Percentiles rank a stretch among this genome's conserved stretches.
These are phyloP conservation scores for Andrena cerasifolii DNA, from an alignment of 1,140 invertebrate genomes.

Conservation along the genomic window DNA sequence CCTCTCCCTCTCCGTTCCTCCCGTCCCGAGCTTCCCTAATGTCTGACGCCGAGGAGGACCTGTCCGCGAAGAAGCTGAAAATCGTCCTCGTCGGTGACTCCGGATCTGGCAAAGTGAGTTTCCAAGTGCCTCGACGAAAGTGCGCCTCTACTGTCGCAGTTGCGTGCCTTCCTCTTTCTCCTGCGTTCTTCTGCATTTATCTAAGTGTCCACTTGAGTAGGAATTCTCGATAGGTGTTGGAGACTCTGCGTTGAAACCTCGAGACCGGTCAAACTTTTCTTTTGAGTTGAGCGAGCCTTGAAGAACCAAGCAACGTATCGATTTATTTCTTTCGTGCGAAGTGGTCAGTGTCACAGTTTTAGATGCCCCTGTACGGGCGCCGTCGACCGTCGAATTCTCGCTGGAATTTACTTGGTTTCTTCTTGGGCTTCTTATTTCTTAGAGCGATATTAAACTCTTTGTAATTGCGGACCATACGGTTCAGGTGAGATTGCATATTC, in stretches of 20 bases:
- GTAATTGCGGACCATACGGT: not conserved
- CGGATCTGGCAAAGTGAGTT: conserved; percentile 91
- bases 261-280: not conserved
- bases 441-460: not conserved
- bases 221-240: not conserved
- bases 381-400: not conserved
- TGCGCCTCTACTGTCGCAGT: not conserved
- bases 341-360: conserved; percentile 16
- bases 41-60: conserved; percentile 87
- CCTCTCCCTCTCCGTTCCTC: not conserved
- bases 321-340: conserved; percentile 25
- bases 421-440: not conserved
- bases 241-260: not conserved
- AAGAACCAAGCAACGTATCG: conserved; percentile 26
- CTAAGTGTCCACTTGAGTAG: not conserved
- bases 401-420: not conserved
- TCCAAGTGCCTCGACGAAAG: conserved; percentile 3
- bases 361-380: not conserved
- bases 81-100: conserved; percentile 92
- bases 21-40: conserved; percentile 73
- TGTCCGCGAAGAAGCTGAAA: conserved; percentile 88
- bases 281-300: conserved; percentile 13
- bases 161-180: not conserved
- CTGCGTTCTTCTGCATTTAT: not conserved
- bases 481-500: not conserved